A percentile compares a stretch with the other conserved stretches of the same genome.
Evolutionary conservation across 1,140 invertebrate genomes (phyloP).

Genomic region (Megalonaias nervosa): DNA sequence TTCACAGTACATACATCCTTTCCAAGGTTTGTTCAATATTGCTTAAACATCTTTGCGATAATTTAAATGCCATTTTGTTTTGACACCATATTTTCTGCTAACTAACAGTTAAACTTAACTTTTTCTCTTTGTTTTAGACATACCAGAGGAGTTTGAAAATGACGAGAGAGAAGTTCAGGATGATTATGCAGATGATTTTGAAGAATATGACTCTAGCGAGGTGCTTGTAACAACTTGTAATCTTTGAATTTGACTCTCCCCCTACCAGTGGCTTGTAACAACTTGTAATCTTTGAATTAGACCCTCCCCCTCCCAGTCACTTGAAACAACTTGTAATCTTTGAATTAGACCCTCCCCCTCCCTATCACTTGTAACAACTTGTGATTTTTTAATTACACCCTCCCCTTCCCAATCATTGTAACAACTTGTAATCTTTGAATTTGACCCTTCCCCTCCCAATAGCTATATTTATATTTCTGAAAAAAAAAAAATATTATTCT

Average conservation of each 20-base stretch:
- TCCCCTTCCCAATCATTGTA: not conserved
- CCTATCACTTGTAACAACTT: not conserved
- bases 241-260: not conserved
- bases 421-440: not conserved
- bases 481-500: not conserved
- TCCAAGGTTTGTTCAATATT: too few relatives aligned
- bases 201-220: slow-evolving; percentile 58
- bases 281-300: not conserved
- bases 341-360: not conserved
- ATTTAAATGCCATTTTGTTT: too few relatives aligned
- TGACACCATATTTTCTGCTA: too few relatives aligned
- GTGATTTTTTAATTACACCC: too few relatives aligned
- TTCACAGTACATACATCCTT: too few relatives aligned
- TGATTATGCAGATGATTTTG: slow-evolving; percentile 62
- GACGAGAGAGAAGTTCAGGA: slow-evolving; percentile 22
- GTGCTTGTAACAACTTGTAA: slow-evolving; percentile 19
- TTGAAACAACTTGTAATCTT: not conserved
- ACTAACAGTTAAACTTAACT: too few relatives aligned
- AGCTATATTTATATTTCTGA: not conserved
- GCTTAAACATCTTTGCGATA: too few relatives aligned
- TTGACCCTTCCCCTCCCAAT: not conserved
- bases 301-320: not conserved
- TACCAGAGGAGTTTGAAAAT: slow-evolving; percentile 44
- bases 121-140: slow-evolving; percentile 32
- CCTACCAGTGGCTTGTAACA: not conserved